These are phyloP conservation scores for Ephestia elutella DNA, from an alignment of 1,140 invertebrate genomes.

Conservation along the genomic window DNA sequence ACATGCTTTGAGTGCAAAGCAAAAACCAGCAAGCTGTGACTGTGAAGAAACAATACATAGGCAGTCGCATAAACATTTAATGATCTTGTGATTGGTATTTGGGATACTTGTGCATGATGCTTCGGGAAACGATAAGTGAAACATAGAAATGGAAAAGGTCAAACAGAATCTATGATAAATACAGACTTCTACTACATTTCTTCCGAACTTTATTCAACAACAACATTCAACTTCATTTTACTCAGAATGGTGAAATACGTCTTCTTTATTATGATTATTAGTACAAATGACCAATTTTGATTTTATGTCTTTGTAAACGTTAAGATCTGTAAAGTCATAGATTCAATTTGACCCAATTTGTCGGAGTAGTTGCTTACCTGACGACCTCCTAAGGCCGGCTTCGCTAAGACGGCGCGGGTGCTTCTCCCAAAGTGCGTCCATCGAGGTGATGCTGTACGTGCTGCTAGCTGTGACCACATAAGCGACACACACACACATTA, in stretches of 20 bases:
- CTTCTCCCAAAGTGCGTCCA: conserved; percentile 82
- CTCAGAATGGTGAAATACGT: neutral
- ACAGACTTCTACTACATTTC: too few species aligned
- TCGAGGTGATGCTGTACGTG: conserved; percentile 76
- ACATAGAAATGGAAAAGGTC: neutral
- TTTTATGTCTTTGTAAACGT: too few species aligned
- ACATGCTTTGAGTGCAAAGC: conserved; percentile 36
- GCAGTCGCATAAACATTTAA: conserved; percentile 13
- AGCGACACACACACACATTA: conserved; percentile 69
- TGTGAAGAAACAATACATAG: conserved; percentile 24
- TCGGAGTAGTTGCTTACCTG: conserved; percentile 74
- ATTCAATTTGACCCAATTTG: neutral
- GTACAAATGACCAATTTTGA: too few species aligned
- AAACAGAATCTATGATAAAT: neutral
- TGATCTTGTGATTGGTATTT: conserved; percentile 23
- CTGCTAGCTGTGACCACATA: conserved; percentile 76
- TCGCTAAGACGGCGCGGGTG: conserved; percentile 80
- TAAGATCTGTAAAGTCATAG: neutral
- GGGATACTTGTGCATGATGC: conserved; percentile 16
- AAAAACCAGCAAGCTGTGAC: conserved; percentile 37
- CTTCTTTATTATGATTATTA: neutral
- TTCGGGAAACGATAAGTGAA: conserved; percentile 3
- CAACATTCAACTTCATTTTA: too few species aligned
- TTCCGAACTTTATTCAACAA: too few species aligned
- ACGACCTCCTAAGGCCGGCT: conserved; percentile 80